Evolutionary conservation across 2,113 vertebrate genomes (phyloP).

Genomic region (Callithrix jacchus): DNA sequence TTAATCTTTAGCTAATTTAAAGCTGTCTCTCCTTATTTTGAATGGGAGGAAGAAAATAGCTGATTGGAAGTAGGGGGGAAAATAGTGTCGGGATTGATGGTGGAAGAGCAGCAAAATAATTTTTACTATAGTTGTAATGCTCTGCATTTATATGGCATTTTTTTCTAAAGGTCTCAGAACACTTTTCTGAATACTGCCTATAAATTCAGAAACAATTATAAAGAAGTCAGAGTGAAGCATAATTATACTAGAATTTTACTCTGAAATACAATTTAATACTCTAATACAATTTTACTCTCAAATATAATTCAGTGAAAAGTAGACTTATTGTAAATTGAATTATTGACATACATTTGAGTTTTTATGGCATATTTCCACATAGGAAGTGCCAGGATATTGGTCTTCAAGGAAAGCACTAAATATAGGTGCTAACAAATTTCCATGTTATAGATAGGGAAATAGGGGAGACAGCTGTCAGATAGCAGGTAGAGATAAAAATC

Average conservation of each 20-base stretch:
- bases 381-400: background rate
- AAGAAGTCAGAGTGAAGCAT: background rate
- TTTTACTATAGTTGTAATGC: background rate
- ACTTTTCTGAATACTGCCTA: background rate
- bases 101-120: background rate
- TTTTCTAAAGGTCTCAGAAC: background rate
- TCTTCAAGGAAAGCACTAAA: background rate
- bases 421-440: background rate
- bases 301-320: background rate
- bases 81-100: background rate
- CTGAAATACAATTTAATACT: background rate
- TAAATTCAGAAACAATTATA: background rate
- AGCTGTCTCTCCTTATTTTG: background rate
- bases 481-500: background rate
- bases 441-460: background rate
- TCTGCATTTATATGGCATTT: background rate
- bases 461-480: background rate
- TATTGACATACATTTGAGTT: background rate
- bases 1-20: background rate
- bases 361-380: background rate
- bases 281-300: background rate
- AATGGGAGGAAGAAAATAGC: background rate
- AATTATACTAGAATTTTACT: background rate
- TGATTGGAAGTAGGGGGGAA: background rate
- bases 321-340: background rate